Percentiles rank a stretch among this genome's conserved stretches.
phyloP scores from a whole-genome alignment of 2,888 invertebrate species.

The Papilio demoleus region DNA sequence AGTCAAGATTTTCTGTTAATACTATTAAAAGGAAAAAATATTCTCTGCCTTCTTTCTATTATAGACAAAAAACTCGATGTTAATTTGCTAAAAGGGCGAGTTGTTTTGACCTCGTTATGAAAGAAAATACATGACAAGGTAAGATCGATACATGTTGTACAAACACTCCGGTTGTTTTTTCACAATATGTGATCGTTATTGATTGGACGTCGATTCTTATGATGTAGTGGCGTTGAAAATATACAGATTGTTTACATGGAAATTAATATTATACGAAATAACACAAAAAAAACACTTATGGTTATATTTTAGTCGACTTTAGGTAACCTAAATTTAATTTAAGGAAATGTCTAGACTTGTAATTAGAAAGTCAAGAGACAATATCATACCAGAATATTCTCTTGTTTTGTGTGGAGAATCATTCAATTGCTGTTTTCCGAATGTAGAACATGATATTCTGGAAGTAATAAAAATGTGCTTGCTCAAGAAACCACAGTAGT shows the following conservation, averaged over 20 bases:
- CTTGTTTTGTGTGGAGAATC: background rate
- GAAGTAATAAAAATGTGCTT: background rate
- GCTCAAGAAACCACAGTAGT: background rate
- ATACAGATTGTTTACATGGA: background rate
- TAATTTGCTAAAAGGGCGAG: slow-evolving; percentile 17
- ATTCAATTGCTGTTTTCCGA: background rate
- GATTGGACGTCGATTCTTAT: slow-evolving; percentile 19
- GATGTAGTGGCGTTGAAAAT: slow-evolving; percentile 9
- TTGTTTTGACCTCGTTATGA: slow-evolving; percentile 16
- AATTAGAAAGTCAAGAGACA: too few relatives aligned
- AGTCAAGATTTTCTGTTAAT: background rate
- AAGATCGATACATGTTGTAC: slow-evolving; percentile 30
- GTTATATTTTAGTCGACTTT: too few relatives aligned
- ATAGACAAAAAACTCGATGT: slow-evolving; percentile 4
- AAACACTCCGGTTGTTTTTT: slow-evolving; percentile 19
- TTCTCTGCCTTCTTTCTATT: background rate
- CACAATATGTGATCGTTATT: slow-evolving; percentile 30
- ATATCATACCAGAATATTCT: too few relatives aligned
- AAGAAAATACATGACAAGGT: slow-evolving; percentile 18
- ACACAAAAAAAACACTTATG: background rate
- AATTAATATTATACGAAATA: background rate
- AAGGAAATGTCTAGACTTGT: too few relatives aligned
- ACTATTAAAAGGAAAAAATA: background rate
- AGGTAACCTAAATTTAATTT: too few relatives aligned
- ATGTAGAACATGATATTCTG: background rate